These are phyloP conservation scores for Crepidodera aurea DNA, from an alignment of 2,888 invertebrate genomes.

Conservation along the genomic window DNA sequence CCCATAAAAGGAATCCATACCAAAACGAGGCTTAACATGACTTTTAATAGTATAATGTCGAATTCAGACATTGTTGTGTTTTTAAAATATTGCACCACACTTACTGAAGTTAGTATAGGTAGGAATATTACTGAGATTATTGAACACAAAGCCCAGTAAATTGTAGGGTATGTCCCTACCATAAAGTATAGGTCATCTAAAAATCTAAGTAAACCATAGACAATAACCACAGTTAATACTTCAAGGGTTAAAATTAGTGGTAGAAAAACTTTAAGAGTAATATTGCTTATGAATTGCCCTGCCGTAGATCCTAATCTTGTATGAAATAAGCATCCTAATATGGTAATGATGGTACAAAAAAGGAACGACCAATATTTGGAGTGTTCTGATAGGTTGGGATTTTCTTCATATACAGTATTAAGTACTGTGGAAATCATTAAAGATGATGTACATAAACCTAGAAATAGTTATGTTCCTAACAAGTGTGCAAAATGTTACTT, in stretches of 20 bases:
- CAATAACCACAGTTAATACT: conserved; percentile 25
- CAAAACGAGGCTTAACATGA: conserved; percentile 17
- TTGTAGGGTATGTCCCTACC: conserved; percentile 27
- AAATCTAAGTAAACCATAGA: conserved; percentile 31
- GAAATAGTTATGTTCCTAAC: conserved; percentile 5
- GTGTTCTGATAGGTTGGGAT: conserved; percentile 9
- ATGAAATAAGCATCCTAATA: conserved; percentile 24
- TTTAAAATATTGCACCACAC: conserved; percentile 27
- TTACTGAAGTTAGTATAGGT: conserved; percentile 26
- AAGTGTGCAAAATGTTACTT: no score
- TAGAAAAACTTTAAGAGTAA: conserved; percentile 23
- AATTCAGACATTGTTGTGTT: conserved; percentile 5
- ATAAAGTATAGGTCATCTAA: conserved; percentile 33
- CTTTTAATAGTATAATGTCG: conserved; percentile 25
- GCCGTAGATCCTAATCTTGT: conserved; percentile 26
- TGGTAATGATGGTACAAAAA: conserved; percentile 14
- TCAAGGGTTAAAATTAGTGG: conserved; percentile 27
- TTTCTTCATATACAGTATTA: conserved; percentile 27
- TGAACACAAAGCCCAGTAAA: conserved; percentile 23
- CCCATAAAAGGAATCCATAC: conserved; percentile 36
- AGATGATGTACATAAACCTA: conserved; percentile 30
- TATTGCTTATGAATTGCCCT: conserved; percentile 15
- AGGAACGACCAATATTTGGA: conserved; percentile 16
- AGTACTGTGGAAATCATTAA: conserved; percentile 29
- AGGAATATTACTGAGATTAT: conserved; percentile 14